Evolutionary conservation across 2,113 vertebrate genomes (phyloP).

Genomic region (Heterotis niloticus): DNA sequence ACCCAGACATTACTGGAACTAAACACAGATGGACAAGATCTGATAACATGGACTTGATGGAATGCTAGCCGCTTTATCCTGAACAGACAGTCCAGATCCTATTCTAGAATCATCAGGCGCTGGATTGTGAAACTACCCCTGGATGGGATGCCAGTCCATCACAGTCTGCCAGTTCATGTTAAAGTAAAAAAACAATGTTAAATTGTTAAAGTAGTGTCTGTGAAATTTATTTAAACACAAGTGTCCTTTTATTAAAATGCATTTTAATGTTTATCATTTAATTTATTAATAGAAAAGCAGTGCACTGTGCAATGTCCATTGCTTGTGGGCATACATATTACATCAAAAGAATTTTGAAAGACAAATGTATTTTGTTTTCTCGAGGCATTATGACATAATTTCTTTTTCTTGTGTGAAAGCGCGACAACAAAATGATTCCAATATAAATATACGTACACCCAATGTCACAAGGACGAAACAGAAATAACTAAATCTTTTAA

Average conservation of each 20-base stretch:
- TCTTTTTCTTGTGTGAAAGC: neutral
- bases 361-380: neutral
- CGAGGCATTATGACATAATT: neutral
- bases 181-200: neutral
- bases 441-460: neutral
- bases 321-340: neutral
- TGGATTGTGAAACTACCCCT: neutral
- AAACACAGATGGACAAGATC: no score
- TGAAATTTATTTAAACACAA: neutral
- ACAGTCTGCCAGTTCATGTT: neutral
- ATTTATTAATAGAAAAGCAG: conserved; percentile 4
- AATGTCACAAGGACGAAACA: neutral
- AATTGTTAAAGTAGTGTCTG: neutral
- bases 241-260: conserved; percentile 6
- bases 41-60: no score
- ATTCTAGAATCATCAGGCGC: no score
- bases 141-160: neutral
- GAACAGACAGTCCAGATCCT: no score
- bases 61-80: no score
- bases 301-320: neutral
- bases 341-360: conserved; percentile 6
- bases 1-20: no score
- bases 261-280: neutral
- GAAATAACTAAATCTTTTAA: neutral
- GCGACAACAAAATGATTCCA: neutral